Evolutionary conservation across 2,888 invertebrate species (phyloP).

Genomic region (Steinernema carpocapsae): DNA sequence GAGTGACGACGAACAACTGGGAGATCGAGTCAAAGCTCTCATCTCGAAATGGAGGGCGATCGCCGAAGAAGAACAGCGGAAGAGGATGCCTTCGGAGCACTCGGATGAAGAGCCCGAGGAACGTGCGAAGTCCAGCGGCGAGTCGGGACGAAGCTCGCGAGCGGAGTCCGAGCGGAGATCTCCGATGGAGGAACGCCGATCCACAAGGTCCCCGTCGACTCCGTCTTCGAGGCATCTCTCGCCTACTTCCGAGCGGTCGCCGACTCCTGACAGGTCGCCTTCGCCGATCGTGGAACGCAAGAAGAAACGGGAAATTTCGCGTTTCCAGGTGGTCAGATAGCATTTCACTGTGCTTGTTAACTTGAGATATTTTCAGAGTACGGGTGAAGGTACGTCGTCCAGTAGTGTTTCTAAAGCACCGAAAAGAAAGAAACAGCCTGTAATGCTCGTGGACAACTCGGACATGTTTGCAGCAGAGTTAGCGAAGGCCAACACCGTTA

Average conservation of each 20-base stretch:
- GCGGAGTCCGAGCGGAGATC: not conserved
- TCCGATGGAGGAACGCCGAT: not conserved
- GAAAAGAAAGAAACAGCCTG: not conserved
- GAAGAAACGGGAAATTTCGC: conserved; percentile 1
- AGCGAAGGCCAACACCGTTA: conserved; percentile 5
- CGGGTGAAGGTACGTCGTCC: not conserved
- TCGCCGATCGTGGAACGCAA: not conserved
- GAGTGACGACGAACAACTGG: conserved; percentile 4
- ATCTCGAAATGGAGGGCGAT: conserved; percentile 29
- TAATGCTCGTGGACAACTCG: not conserved
- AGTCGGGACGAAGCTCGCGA: not conserved
- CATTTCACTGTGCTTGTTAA: too few species aligned
- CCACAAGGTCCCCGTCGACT: conserved; percentile 3
- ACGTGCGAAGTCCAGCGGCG: not conserved
- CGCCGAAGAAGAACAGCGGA: conserved; percentile 13
- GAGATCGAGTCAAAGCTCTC: not conserved
- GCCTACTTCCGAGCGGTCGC: not conserved
- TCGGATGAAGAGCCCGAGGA: not conserved
- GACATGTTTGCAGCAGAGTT: conserved; percentile 12
- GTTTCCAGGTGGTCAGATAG: not conserved
- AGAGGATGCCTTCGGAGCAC: not conserved
- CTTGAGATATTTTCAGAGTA: not conserved
- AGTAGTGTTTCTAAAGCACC: not conserved
- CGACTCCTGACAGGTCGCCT: not conserved
- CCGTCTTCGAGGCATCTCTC: conserved; percentile 10